Conservation (phyloP, 2,888 invertebrate species). For the Pseudanteris insignis region DNA sequence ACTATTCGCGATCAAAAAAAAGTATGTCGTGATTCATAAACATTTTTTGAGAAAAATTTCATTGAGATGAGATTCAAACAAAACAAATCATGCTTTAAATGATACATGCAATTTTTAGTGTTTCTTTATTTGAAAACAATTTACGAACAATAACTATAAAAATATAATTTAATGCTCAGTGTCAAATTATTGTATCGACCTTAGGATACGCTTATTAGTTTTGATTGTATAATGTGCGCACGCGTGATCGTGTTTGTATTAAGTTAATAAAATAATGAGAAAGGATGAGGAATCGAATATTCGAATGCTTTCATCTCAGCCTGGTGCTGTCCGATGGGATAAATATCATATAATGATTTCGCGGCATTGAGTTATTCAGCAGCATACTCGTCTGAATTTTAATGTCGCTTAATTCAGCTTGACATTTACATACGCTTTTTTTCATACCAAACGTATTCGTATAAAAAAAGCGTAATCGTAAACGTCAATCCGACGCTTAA, state of each 20-base stretch:
- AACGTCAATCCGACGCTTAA: conserved; percentile 5
- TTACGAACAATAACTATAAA: too few relatives aligned
- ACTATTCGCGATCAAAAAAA: too few relatives aligned
- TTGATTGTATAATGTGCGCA: too few relatives aligned
- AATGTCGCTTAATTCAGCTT: conserved; percentile 30
- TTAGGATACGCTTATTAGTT: conserved; percentile 13
- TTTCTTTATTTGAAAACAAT: too few relatives aligned
- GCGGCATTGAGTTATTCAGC: conserved; percentile 35
- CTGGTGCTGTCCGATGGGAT: conserved; percentile 36
- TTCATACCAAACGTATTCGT: conserved; percentile 1
- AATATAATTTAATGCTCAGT: too few relatives aligned
- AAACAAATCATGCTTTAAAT: too few relatives aligned
- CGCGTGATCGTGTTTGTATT: conserved; percentile 28
- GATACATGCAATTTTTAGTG: too few relatives aligned
- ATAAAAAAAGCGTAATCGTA: conserved; percentile 20
- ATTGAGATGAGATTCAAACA: too few relatives aligned
- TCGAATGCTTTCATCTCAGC: conserved; percentile 28
- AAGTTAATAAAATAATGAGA: conserved; percentile 42
- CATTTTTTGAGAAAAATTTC: too few relatives aligned
- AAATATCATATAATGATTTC: conserved; percentile 40
- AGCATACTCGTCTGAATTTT: conserved; percentile 32
- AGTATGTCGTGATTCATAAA: too few relatives aligned
- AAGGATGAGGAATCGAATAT: conserved; percentile 33
- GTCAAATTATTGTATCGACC: conserved; percentile 38
- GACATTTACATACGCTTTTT: conserved; percentile 36